Conservation (phyloP, 2,113 vertebrate genomes). For the Alethe diademata region DNA sequence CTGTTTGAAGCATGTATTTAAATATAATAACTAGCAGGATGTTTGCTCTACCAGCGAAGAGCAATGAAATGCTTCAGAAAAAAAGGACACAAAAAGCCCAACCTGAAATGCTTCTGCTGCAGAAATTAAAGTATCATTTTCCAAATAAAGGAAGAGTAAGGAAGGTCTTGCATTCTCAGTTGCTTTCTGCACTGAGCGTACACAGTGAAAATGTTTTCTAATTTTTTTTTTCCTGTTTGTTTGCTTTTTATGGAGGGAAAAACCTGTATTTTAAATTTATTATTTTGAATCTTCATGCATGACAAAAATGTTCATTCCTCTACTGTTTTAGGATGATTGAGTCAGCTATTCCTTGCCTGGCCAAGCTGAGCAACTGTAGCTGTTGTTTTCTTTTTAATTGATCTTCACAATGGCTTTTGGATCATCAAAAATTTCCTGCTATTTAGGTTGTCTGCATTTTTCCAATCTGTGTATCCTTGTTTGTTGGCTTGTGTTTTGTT, state of each 20-base stretch:
- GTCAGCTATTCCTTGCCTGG: constrained; percentile 19
- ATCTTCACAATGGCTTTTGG: constrained; percentile 6
- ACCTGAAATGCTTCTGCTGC: neutral
- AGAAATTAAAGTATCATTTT: neutral
- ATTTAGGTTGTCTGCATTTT: constrained; percentile 46
- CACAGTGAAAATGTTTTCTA: neutral
- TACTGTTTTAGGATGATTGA: neutral
- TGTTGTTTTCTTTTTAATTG: constrained; percentile 8
- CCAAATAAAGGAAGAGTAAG: neutral
- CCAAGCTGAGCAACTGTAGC: neutral
- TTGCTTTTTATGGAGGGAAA: neutral
- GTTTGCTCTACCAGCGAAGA: neutral
- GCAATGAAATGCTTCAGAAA: neutral
- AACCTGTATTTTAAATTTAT: neutral
- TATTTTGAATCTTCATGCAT: neutral
- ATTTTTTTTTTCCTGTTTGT: neutral
- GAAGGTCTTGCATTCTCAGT: neutral
- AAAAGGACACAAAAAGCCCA: neutral
- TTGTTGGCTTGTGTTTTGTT: constrained; percentile 16
- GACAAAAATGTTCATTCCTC: neutral
- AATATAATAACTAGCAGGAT: neutral
- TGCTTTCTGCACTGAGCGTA: neutral
- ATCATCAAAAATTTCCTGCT: neutral
- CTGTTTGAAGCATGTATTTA: constrained; percentile 10
- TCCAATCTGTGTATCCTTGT: neutral